These are phyloP conservation scores for Prietella phreatophila DNA, from an alignment of 2,113 vertebrate species.

Conservation along the genomic window DNA sequence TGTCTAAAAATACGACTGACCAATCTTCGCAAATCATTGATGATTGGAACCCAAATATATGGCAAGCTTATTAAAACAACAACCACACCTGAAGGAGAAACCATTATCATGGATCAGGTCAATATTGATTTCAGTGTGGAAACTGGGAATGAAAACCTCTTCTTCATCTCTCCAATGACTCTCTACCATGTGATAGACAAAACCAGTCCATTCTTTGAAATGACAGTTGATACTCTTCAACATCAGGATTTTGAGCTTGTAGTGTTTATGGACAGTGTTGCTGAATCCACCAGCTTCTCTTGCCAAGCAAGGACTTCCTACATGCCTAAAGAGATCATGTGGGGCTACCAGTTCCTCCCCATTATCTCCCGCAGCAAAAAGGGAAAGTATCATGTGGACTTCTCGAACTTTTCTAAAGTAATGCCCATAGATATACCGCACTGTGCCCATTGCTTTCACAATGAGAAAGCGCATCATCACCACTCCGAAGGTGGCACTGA, in stretches of 20 bases:
- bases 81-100: conserved; percentile 85
- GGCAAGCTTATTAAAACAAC: conserved; percentile 89
- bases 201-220: conserved; percentile 89
- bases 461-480: conserved; percentile 61
- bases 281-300: conserved; percentile 88
- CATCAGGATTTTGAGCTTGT: conserved; percentile 92
- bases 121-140: conserved; percentile 89
- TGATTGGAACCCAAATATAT: conserved; percentile 28
- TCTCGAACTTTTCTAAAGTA: conserved; percentile 93
- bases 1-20: conserved; percentile 75
- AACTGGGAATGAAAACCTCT: conserved; percentile 89
- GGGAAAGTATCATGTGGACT: conserved; percentile 92
- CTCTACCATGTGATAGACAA: conserved; percentile 89
- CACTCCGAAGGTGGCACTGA: not conserved
- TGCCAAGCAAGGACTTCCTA: conserved; percentile 93
- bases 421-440: conserved; percentile 88
- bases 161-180: conserved; percentile 90
- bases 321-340: conserved; percentile 90
- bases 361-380: conserved; percentile 93
- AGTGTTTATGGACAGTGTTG: conserved; percentile 90
- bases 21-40: conserved; percentile 75
- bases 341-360: conserved; percentile 85
- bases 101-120: conserved; percentile 90
- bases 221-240: conserved; percentile 84
- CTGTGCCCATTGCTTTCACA: conserved; percentile 84